Conservation (phyloP, 2,797 vertebrate species). For the Babyrousa celebensis region DNA sequence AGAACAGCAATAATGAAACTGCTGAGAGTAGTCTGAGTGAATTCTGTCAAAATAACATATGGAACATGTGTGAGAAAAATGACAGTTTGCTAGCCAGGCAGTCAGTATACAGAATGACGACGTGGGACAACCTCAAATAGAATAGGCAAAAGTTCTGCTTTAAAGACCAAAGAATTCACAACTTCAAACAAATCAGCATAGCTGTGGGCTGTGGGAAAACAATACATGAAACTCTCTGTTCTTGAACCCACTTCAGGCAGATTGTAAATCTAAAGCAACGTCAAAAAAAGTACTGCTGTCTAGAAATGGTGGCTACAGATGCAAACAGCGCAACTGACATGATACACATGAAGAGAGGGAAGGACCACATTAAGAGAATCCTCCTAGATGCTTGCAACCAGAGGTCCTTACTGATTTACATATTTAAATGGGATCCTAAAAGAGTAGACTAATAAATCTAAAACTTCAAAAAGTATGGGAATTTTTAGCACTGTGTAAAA, state of each 20-base stretch:
- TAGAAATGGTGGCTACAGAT: conserved; percentile 62
- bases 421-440: conserved; percentile 30
- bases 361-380: neutral
- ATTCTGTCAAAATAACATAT: conserved; percentile 60
- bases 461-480: conserved; percentile 36
- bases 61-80: conserved; percentile 70
- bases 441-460: conserved; percentile 41
- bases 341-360: neutral
- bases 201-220: conserved; percentile 68
- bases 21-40: conserved; percentile 64
- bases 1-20: conserved; percentile 43
- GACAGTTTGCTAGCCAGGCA: conserved; percentile 52
- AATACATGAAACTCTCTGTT: conserved; percentile 66
- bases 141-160: conserved; percentile 72
- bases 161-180: conserved; percentile 75
- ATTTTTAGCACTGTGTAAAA: conserved; percentile 65
- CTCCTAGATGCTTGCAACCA: neutral
- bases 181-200: conserved; percentile 80
- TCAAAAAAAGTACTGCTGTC: conserved; percentile 52
- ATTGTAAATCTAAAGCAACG: conserved; percentile 62
- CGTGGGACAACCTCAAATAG: conserved; percentile 67
- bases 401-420: neutral
- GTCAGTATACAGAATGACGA: conserved; percentile 59
- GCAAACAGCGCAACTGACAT: conserved; percentile 7
- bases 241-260: conserved; percentile 63